Conservation (phyloP, 2,888 invertebrate species). For the Phragmatobia fuliginosa region DNA sequence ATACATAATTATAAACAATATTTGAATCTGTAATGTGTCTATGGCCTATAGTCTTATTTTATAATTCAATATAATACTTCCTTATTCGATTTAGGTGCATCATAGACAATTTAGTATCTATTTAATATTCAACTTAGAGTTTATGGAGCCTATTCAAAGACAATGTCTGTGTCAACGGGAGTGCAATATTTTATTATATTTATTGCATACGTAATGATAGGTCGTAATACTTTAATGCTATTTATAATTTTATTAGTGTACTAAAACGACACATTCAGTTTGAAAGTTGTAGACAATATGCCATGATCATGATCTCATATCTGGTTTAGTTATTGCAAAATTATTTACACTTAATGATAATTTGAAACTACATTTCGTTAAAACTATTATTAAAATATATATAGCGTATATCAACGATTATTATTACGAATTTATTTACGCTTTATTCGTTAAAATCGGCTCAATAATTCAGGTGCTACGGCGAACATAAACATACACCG, state of each 20-base stretch:
- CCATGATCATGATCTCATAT: no score
- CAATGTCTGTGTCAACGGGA: constrained; percentile 13
- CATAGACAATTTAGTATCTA: constrained; percentile 20
- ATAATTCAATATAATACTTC: constrained; percentile 3
- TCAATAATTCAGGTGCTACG: no score
- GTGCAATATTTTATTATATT: constrained; percentile 12
- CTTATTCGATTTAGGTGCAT: background rate
- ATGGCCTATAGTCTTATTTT: background rate
- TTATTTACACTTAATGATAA: no score
- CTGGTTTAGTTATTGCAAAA: no score
- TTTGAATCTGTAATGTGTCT: background rate
- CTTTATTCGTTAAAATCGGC: no score
- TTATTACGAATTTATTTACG: no score
- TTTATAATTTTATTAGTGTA: background rate
- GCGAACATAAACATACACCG: no score
- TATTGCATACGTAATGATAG: constrained; percentile 2
- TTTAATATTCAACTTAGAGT: constrained; percentile 32
- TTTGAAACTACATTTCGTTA: no score
- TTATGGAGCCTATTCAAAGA: constrained; percentile 15
- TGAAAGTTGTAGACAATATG: no score
- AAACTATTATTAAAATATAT: no score
- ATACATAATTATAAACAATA: background rate
- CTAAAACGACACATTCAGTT: background rate
- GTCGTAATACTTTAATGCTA: background rate
- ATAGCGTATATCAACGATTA: no score